These are phyloP conservation scores for Mallotus villosus DNA, from an alignment of 2,797 vertebrate genomes.

Conservation along the genomic window DNA sequence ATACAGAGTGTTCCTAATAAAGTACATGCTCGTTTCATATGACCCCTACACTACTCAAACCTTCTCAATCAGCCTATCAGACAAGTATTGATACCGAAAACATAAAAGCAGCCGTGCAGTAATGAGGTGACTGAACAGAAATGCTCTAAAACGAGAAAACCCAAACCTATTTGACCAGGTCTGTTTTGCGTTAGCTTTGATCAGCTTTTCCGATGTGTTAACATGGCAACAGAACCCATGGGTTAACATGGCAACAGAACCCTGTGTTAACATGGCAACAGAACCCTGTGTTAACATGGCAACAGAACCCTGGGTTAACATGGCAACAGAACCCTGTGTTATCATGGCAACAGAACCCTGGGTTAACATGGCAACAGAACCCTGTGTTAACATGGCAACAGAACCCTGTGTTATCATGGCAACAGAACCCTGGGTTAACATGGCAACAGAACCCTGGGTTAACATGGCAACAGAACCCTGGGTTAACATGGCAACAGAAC, in stretches of 20 bases:
- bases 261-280: conserved; percentile 48
- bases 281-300: conserved; percentile 51
- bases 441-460: conserved; percentile 54
- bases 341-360: conserved; percentile 50
- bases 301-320: conserved; percentile 52
- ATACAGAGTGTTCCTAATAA: too few relatives aligned
- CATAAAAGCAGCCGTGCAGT: conserved; percentile 19
- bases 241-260: conserved; percentile 61
- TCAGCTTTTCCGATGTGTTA: conserved; percentile 63
- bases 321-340: conserved; percentile 50
- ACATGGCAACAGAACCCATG: conserved; percentile 55
- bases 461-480: conserved; percentile 50
- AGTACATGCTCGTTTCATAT: too few relatives aligned
- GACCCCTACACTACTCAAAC: too few relatives aligned
- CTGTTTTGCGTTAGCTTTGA: conserved; percentile 58
- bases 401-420: conserved; percentile 51
- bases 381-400: conserved; percentile 48
- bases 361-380: conserved; percentile 59
- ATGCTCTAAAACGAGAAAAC: conserved; percentile 35
- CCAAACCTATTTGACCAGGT: conserved; percentile 50
- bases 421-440: conserved; percentile 52
- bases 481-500: conserved; percentile 59
- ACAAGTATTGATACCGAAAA: background rate
- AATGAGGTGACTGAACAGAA: conserved; percentile 32
- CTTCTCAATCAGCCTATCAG: background rate